Evolutionary conservation across 1,140 invertebrate species (phyloP), one percentile per base, ranked within the genome.

Genomic region (Drosophila serrata): DNA sequence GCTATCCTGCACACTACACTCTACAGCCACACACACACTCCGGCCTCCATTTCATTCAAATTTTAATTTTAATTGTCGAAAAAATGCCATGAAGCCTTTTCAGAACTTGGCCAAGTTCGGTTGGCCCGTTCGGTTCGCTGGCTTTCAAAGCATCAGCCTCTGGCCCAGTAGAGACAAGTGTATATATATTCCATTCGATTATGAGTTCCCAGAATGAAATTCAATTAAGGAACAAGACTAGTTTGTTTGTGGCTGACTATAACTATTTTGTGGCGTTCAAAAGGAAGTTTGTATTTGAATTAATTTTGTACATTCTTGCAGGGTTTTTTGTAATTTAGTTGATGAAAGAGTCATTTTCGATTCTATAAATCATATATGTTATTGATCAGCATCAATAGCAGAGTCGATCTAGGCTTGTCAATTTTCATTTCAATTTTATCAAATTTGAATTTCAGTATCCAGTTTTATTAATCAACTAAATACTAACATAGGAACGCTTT

Each of bases 21-120:
- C 65, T 68, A 53, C 70, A 61, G 27, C 51, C 56, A 45, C 31
- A 65, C 17, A 45, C 27, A 45, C 27, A 74, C 37, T 29, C 42
- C 31, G 51, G 56, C 65, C 55, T 49, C 74, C 85, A 81, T 87
- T 88, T 78, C 72, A 87, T 69, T 87, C 58, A 80, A 88, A 87
- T 88, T 87, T 87, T 84, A 87, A 87, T 87, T 87, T 87, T 87
- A 87, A 87, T 87, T 87, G 84, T 88, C 80, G 85, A 88, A 88
- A 75, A 88, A 88, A 88, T 90, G 77, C 68, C 69, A 84, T 81
- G 70, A 63, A 67, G 72, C 60, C 84, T 88, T 87, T 61, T 58
- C 70, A 84, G 79, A 79, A 64, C 61, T 79, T 79, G 63, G 51
- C 56, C 74, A 62, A 77, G 51, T 77, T 77, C 56, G 63, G 60